These are phyloP conservation scores for Podarcis siculus DNA, from an alignment of 2,797 vertebrate genomes.

Conservation along the genomic window DNA sequence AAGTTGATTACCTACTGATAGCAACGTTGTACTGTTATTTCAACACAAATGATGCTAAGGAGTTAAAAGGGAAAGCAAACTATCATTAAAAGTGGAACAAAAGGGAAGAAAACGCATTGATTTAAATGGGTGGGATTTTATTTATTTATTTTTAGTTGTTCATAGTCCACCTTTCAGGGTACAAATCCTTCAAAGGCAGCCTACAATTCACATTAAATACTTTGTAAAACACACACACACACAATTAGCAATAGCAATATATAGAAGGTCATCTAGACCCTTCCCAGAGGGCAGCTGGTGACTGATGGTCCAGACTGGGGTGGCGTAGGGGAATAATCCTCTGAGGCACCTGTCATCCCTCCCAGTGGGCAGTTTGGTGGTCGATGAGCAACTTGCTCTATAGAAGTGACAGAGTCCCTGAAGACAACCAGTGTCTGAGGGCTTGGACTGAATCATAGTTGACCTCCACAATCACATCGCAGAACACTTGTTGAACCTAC, in stretches of 20 bases:
- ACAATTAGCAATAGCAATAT: too few relatives aligned
- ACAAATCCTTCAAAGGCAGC: background rate
- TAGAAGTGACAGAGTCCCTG: background rate
- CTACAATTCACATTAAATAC: too few relatives aligned
- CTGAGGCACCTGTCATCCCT: too few relatives aligned
- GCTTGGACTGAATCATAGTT: background rate
- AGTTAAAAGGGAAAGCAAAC: constrained; percentile 15
- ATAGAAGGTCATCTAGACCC: too few relatives aligned
- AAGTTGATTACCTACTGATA: rapidly evolving
- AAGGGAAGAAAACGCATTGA: background rate
- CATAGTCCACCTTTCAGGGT: background rate
- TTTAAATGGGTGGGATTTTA: background rate
- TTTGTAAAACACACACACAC: too few relatives aligned
- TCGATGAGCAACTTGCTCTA: too few relatives aligned
- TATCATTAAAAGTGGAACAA: background rate
- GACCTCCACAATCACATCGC: background rate
- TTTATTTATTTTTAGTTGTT: background rate
- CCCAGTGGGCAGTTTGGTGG: too few relatives aligned
- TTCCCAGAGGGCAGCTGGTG: too few relatives aligned
- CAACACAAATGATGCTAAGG: constrained; percentile 18
- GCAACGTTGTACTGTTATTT: background rate
- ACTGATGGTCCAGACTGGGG: too few relatives aligned
- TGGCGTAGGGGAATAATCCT: too few relatives aligned
- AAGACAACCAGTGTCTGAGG: background rate
- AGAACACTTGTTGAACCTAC: too few relatives aligned